Conservation (phyloP, 1,140 invertebrate genomes). For the Magallana ariakensis region DNA sequence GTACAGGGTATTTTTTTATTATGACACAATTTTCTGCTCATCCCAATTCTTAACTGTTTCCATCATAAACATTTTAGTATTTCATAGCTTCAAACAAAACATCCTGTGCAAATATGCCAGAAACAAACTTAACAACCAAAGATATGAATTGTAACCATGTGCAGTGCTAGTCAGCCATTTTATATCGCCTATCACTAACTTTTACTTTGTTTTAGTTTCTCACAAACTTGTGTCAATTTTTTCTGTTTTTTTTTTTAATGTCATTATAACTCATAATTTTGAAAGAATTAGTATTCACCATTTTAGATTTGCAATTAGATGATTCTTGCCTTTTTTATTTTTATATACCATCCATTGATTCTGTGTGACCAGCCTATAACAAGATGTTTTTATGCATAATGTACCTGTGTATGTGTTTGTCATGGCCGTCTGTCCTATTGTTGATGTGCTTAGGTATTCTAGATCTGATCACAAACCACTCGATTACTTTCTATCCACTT, state of each 20-base stretch:
- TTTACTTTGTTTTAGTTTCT: constrained; percentile 16
- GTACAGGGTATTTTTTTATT: not conserved
- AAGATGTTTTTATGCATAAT: constrained; percentile 25
- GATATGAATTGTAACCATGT: not conserved
- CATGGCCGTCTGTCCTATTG: not conserved
- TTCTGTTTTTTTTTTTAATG: not conserved
- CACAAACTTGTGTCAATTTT: not conserved
- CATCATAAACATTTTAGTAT: not conserved
- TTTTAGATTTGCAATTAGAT: constrained; percentile 32
- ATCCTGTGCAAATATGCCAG: not conserved
- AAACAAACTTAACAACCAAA: constrained; percentile 4
- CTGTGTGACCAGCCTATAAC: not conserved
- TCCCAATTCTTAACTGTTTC: not conserved
- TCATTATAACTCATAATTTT: constrained; percentile 19
- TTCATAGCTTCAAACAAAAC: not conserved
- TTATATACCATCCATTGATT: constrained; percentile 13
- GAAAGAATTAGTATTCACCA: not conserved
- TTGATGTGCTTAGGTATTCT: not conserved
- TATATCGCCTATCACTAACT: not conserved
- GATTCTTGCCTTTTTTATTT: constrained; percentile 35
- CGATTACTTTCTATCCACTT: not conserved
- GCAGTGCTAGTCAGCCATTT: constrained; percentile 5
- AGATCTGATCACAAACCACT: constrained; percentile 12
- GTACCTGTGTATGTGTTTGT: not conserved
- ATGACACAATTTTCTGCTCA: constrained; percentile 6